Percentiles rank a stretch among this genome's conserved stretches.
phyloP scores from a whole-genome alignment of 2,797 vertebrate species.

The Harpagifer antarcticus region DNA sequence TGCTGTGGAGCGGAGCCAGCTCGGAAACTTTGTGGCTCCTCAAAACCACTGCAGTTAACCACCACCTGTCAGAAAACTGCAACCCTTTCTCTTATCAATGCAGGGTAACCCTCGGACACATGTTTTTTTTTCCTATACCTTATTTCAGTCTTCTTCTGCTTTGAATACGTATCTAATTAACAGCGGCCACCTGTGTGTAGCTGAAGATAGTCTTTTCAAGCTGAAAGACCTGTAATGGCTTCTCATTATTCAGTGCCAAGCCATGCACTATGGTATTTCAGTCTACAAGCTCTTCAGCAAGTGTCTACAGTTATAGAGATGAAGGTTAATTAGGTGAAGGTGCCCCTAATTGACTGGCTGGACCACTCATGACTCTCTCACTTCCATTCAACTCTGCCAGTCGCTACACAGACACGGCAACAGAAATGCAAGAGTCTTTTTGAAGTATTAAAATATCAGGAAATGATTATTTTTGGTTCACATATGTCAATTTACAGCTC shows the following conservation, averaged over 20 bases:
- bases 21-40: neutral
- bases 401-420: neutral
- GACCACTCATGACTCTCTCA: constrained; percentile 24
- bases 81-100: constrained; percentile 2
- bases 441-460: neutral
- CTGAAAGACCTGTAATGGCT: constrained; percentile 23
- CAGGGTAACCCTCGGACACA: constrained; percentile 3
- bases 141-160: constrained; percentile 27
- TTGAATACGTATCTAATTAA: constrained; percentile 36
- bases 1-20: neutral
- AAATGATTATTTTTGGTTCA: neutral
- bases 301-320: constrained; percentile 11
- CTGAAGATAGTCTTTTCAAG: constrained; percentile 29
- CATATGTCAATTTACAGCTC: neutral
- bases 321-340: constrained; percentile 54
- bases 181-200: constrained; percentile 1
- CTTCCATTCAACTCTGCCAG: constrained; percentile 2
- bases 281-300: constrained; percentile 15
- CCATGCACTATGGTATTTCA: constrained; percentile 45
- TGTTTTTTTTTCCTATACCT: neutral
- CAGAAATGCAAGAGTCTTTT: neutral
- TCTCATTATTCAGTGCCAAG: constrained; percentile 39
- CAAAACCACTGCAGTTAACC: neutral
- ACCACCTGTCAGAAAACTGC: constrained; percentile 8
- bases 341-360: constrained; percentile 42